Conservation (phyloP, 2,797 vertebrate species). For the Rhabdomys pumilio region DNA sequence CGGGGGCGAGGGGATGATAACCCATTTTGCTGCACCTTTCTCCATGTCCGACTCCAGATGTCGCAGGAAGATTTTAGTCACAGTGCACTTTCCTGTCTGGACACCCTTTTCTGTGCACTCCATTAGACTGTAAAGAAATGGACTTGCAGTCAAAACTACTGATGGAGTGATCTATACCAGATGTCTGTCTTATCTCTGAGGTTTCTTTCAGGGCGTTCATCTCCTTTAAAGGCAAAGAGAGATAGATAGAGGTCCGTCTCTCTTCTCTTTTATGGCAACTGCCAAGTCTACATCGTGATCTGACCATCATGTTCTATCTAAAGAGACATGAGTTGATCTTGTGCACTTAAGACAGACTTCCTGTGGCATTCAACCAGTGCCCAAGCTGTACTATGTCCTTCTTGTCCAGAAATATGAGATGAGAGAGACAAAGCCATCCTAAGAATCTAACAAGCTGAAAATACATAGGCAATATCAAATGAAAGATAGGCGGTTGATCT, state of each 20-base stretch:
- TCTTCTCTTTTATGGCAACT: background rate
- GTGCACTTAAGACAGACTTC: background rate
- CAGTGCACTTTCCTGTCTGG: too few species aligned
- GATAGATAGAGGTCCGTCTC: background rate
- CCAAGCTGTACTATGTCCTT: background rate
- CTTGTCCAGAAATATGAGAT: background rate
- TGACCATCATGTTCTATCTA: too few species aligned
- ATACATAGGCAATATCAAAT: rapidly evolving
- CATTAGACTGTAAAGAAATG: background rate
- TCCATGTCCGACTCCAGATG: background rate
- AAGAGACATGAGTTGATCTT: background rate
- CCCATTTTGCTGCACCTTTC: background rate
- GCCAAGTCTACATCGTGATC: background rate
- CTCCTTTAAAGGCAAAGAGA: background rate
- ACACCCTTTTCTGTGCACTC: background rate
- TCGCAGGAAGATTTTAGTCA: background rate
- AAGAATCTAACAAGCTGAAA: background rate
- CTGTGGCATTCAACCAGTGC: too few species aligned
- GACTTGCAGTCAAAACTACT: background rate
- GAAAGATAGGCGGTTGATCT: background rate
- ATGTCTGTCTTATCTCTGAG: background rate
- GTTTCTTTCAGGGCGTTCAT: background rate
- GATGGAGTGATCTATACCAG: background rate
- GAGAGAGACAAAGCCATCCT: background rate
- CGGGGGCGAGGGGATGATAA: background rate